These are phyloP conservation scores for Drosophila gunungcola DNA, from an alignment of 1,140 invertebrate genomes.

Conservation along the genomic window DNA sequence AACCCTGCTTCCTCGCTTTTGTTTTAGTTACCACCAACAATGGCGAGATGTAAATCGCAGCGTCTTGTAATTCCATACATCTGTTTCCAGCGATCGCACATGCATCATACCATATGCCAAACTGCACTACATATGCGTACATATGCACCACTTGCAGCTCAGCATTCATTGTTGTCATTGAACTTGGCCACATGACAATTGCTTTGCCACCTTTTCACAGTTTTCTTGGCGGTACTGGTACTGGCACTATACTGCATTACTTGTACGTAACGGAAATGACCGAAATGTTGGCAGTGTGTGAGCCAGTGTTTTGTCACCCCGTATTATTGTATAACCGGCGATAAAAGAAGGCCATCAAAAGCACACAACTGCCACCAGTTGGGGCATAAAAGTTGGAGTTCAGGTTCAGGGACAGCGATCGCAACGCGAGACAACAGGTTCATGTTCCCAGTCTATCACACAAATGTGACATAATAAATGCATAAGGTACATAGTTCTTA, in stretches of 20 bases:
- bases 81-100: constrained; percentile 41
- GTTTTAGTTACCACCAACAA: constrained; percentile 47
- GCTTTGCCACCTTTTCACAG: constrained; percentile 48
- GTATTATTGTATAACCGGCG: constrained; percentile 32
- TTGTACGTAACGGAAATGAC: constrained; percentile 66
- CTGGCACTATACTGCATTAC: neutral
- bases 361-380: constrained; percentile 24
- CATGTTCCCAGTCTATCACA: neutral
- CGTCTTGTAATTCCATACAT: constrained; percentile 74
- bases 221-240: constrained; percentile 25
- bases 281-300: constrained; percentile 34
- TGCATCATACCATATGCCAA: constrained; percentile 7
- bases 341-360: constrained; percentile 26
- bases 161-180: constrained; percentile 43
- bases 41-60: constrained; percentile 70
- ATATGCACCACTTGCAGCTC: constrained; percentile 27
- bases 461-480: constrained; percentile 17
- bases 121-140: neutral
- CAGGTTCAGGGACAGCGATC: constrained; percentile 23
- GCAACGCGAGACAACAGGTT: constrained; percentile 22
- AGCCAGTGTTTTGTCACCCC: constrained; percentile 42
- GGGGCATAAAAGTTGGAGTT: neutral
- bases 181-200: constrained; percentile 63
- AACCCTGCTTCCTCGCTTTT: constrained; percentile 3
- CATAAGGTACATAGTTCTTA: constrained; percentile 2